Evolutionary conservation across 1,140 invertebrate genomes (phyloP).

Genomic region (Orchestia grillus): DNA sequence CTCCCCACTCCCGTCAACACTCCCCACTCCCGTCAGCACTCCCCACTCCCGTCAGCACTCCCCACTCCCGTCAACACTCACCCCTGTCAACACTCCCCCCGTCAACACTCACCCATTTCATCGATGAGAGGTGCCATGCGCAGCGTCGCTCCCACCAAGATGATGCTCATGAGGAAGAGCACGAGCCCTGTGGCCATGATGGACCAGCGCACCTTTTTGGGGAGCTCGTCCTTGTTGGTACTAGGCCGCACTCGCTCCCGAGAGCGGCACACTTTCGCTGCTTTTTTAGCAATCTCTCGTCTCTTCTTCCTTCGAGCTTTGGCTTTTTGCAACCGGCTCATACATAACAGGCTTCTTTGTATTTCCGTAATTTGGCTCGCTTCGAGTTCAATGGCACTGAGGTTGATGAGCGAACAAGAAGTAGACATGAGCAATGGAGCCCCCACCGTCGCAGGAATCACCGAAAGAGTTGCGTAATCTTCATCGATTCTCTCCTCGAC

Average conservation of each 20-base stretch:
- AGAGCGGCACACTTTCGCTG: constrained; percentile 46
- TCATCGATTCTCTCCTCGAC: constrained; percentile 59
- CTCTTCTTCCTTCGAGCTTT: constrained; percentile 60
- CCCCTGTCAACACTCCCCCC: background rate
- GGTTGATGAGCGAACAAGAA: constrained; percentile 67
- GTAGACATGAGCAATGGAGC: constrained; percentile 65
- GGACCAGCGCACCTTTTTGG: constrained; percentile 85
- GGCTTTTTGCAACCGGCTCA: constrained; percentile 59
- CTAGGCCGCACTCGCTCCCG: constrained; percentile 63
- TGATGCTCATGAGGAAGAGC: constrained; percentile 85
- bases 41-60: too few species aligned
- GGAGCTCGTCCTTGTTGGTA: constrained; percentile 77
- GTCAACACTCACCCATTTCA: constrained; percentile 85
- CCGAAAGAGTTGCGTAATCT: constrained; percentile 58
- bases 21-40: too few species aligned
- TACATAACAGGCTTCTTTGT: constrained; percentile 61
- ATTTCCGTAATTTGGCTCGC: constrained; percentile 62
- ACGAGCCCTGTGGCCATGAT: constrained; percentile 89
- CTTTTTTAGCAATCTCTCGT: constrained; percentile 27
- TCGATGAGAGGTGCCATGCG: constrained; percentile 92
- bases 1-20: too few species aligned
- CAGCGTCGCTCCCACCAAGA: constrained; percentile 88
- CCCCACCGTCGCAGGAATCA: constrained; percentile 59
- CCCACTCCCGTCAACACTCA: too few species aligned
- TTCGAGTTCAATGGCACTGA: constrained; percentile 66